Percentiles rank a stretch among this genome's conserved stretches.
These are phyloP conservation scores for Drosophila persimilis DNA, from an alignment of 1,140 invertebrate genomes.

Conservation along the genomic window DNA sequence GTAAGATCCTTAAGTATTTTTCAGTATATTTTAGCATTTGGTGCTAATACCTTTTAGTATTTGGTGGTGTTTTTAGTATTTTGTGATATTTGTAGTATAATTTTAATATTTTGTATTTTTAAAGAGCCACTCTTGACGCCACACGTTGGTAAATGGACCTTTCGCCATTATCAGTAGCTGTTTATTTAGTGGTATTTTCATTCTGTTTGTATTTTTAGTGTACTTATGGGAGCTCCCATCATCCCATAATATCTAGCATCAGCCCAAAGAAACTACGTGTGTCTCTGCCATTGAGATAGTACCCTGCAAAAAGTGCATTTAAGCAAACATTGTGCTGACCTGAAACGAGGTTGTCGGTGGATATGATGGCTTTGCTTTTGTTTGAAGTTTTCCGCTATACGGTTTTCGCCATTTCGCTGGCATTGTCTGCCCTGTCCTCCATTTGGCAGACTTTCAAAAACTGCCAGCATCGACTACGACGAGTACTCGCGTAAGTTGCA, in stretches of 20 bases:
- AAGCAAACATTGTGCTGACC: constrained; percentile 42
- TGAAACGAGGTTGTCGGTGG: constrained; percentile 16
- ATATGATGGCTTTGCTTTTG: constrained; percentile 15
- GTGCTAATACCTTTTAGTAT: too few species aligned
- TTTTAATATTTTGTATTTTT: too few species aligned
- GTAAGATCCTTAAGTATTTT: too few species aligned
- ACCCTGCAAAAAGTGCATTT: constrained; percentile 25
- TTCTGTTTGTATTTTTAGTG: too few species aligned
- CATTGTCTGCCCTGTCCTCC: constrained; percentile 23
- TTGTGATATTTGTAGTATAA: not conserved
- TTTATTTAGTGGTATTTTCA: too few species aligned
- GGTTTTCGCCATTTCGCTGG: constrained; percentile 6
- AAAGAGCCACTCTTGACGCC: too few species aligned
- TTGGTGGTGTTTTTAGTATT: not conserved
- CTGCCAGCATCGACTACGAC: constrained; percentile 30
- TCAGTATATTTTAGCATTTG: too few species aligned
- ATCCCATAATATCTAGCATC: too few species aligned
- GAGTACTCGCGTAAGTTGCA: constrained; percentile 16
- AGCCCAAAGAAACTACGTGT: too few species aligned
- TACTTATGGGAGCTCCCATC: too few species aligned
- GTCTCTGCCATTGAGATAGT: not conserved
- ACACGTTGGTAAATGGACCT: too few species aligned
- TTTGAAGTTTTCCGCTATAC: constrained; percentile 34
- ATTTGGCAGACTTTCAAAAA: constrained; percentile 74
- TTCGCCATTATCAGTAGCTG: too few species aligned